A percentile compares a stretch with the other conserved stretches of the same genome.
Evolutionary conservation across 1,140 invertebrate genomes (phyloP).

Genomic region (Aphelinus certus): DNA sequence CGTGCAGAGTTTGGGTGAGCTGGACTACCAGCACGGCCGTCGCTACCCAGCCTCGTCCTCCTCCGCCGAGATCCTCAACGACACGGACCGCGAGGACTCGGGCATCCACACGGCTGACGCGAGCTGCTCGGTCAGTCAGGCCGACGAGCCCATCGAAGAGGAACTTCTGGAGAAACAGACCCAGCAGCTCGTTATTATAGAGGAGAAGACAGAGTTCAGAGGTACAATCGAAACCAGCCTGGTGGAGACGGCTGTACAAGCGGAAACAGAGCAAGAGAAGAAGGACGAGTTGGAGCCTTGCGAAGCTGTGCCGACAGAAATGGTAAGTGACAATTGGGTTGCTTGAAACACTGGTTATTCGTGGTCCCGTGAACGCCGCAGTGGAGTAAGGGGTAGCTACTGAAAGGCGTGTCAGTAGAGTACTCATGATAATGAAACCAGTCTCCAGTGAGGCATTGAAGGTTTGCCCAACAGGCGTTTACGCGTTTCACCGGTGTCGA

Average conservation of each 20-base stretch:
- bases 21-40: slow-evolving; percentile 60
- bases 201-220: slow-evolving; percentile 35
- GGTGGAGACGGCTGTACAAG: slow-evolving; percentile 25
- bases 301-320: slow-evolving; percentile 53
- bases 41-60: slow-evolving; percentile 68
- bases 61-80: slow-evolving; percentile 66
- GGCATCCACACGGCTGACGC: slow-evolving; percentile 84
- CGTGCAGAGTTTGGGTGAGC: slow-evolving; percentile 73
- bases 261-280: slow-evolving; percentile 50
- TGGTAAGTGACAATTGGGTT: slow-evolving; percentile 47
- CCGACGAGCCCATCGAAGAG: slow-evolving; percentile 71
- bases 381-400: no score
- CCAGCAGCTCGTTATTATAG: slow-evolving; percentile 47
- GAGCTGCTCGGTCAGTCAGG: slow-evolving; percentile 78
- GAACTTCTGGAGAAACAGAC: slow-evolving; percentile 5
- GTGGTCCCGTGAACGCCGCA: no score
- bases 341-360: no score
- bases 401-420: no score
- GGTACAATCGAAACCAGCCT: background rate
- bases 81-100: slow-evolving; percentile 81
- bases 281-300: background rate
- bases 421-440: no score
- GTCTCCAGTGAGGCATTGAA: no score
- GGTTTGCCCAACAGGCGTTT: no score
- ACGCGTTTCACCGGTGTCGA: no score